Conservation (phyloP, 2,888 invertebrate genomes). For the Cynaeus angustus region DNA sequence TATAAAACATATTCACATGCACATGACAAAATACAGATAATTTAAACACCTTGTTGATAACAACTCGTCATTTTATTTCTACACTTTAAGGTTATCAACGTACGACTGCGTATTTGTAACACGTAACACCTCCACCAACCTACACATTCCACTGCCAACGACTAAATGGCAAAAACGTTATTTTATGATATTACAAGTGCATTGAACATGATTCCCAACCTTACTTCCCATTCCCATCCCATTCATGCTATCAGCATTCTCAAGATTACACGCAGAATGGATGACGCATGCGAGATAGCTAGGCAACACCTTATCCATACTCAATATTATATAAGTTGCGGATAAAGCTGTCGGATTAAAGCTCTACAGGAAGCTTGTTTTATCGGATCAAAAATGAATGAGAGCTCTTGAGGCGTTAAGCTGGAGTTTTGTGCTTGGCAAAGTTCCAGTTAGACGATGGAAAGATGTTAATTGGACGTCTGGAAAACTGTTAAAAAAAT, state of each 20-base stretch:
- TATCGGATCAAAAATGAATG: too few species aligned
- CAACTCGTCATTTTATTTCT: not conserved
- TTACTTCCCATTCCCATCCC: slow-evolving; percentile 42
- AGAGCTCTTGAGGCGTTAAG: too few species aligned
- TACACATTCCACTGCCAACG: slow-evolving; percentile 13
- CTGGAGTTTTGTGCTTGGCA: too few species aligned
- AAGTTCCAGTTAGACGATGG: too few species aligned
- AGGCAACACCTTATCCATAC: slow-evolving; percentile 27
- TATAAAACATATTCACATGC: slow-evolving; percentile 36
- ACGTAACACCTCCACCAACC: slow-evolving; percentile 22
- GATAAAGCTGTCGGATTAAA: too few species aligned
- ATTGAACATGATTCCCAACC: slow-evolving; percentile 35
- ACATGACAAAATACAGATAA: slow-evolving; percentile 13
- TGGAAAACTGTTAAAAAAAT: too few species aligned
- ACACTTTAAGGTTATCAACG: slow-evolving; percentile 15
- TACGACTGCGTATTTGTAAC: slow-evolving; percentile 18
- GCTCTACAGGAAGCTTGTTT: too few species aligned
- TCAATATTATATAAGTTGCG: too few species aligned
- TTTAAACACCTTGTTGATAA: slow-evolving; percentile 1
- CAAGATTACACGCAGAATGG: slow-evolving; percentile 1
- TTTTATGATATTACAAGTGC: slow-evolving; percentile 27
- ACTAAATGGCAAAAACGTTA: slow-evolving; percentile 27
- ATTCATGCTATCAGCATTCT: slow-evolving; percentile 29
- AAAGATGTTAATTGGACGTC: too few species aligned
- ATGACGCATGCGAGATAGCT: slow-evolving; percentile 8